Percentiles rank a stretch among this genome's conserved stretches.
phyloP scores from a whole-genome alignment of 2,888 invertebrate species.

The Amorpha juglandis region DNA sequence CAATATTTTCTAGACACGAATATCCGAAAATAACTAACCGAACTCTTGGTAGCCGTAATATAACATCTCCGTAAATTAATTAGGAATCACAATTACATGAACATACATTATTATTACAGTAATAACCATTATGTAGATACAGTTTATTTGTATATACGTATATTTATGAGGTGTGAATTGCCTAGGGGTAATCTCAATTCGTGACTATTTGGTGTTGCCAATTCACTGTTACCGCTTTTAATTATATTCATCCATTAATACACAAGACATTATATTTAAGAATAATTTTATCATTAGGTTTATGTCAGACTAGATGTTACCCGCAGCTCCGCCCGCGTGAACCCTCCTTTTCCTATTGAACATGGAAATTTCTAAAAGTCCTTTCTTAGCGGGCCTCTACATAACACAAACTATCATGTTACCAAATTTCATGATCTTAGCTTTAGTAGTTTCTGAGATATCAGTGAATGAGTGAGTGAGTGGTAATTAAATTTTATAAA shows the following conservation, averaged over 20 bases:
- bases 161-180: slow-evolving; percentile 17
- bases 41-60: not conserved
- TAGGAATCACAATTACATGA: slow-evolving; percentile 3
- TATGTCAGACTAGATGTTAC: slow-evolving; percentile 2
- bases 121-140: slow-evolving; percentile 9
- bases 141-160: not conserved
- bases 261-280: not conserved
- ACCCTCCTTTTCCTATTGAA: no score
- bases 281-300: not conserved
- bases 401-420: no score
- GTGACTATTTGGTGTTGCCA: slow-evolving; percentile 14
- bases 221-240: not conserved
- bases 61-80: not conserved
- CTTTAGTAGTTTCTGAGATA: no score
- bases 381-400: no score
- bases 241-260: not conserved
- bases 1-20: not conserved
- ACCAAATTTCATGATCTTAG: no score
- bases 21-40: not conserved
- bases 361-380: no score
- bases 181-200: slow-evolving; percentile 2
- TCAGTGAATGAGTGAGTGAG: no score
- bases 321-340: no score
- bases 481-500: no score
- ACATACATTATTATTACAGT: not conserved